These are phyloP conservation scores for Nemurella pictetii DNA, from an alignment of 2,888 invertebrate genomes.

Conservation along the genomic window DNA sequence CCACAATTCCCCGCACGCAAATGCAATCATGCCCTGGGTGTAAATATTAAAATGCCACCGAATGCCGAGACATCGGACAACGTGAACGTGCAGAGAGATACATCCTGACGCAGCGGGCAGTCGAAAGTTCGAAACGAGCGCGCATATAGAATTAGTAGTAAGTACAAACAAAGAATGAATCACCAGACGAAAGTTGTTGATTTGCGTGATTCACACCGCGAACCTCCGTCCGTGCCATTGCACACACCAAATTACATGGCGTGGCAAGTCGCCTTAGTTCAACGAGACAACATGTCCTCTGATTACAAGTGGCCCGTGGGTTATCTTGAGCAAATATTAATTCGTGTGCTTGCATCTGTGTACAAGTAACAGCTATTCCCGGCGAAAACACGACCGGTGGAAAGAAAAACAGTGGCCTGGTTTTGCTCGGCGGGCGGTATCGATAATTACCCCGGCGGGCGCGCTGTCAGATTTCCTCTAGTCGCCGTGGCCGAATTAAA, in stretches of 20 bases:
- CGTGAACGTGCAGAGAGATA: too few species aligned
- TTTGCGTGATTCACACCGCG: too few species aligned
- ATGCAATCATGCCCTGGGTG: background rate
- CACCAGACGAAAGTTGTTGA: background rate
- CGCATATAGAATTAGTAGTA: too few species aligned
- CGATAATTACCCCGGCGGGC: background rate
- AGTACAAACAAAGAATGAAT: background rate
- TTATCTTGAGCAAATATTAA: background rate
- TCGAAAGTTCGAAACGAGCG: too few species aligned
- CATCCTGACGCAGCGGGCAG: too few species aligned
- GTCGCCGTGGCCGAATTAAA: background rate
- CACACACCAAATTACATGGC: background rate
- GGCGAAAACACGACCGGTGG: background rate
- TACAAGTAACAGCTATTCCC: background rate
- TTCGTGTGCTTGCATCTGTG: background rate
- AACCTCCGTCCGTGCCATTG: too few species aligned
- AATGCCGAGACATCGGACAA: too few species aligned
- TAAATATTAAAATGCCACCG: too few species aligned
- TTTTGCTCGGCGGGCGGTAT: background rate
- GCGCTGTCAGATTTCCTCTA: too few species aligned
- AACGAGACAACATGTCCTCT: background rate
- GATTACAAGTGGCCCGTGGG: background rate
- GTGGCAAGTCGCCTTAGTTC: background rate
- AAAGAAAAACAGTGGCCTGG: background rate
- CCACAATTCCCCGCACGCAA: too few species aligned